A percentile compares a stretch with the other conserved stretches of the same genome.
Evolutionary conservation across 2,113 vertebrate species (phyloP).

Genomic region (Leptobrachium ailaonicum): DNA sequence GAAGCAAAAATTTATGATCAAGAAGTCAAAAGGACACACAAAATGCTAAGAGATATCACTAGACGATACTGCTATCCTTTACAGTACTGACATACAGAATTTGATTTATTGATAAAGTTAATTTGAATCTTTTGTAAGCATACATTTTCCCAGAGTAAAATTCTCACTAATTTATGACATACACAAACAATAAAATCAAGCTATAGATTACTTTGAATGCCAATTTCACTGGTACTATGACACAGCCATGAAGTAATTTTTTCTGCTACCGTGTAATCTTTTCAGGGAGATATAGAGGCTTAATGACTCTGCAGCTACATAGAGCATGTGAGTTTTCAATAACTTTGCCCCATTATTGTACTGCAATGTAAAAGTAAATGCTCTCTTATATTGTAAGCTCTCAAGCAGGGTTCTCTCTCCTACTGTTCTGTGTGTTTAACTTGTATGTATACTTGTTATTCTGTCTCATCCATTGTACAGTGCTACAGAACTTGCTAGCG

Average conservation of each 20-base stretch:
- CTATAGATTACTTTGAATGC: slow-evolving; percentile 16
- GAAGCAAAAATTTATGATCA: slow-evolving; percentile 42
- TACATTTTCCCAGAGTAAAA: slow-evolving; percentile 32
- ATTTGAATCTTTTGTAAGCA: slow-evolving; percentile 35
- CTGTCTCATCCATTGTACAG: too few relatives aligned
- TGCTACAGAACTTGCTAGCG: too few relatives aligned
- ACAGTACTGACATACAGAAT: slow-evolving; percentile 28
- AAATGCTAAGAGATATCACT: slow-evolving; percentile 29
- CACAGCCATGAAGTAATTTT: background rate
- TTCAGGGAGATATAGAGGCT: background rate
- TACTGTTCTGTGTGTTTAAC: too few relatives aligned
- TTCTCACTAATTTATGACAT: slow-evolving; percentile 33
- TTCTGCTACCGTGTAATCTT: background rate
- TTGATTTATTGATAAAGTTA: slow-evolving; percentile 39
- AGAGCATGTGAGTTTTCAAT: too few relatives aligned
- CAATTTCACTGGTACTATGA: background rate
- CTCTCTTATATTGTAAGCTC: too few relatives aligned
- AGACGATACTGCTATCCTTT: slow-evolving; percentile 38
- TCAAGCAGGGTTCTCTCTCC: too few relatives aligned
- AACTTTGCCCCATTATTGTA: too few relatives aligned
- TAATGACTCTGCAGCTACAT: too few relatives aligned
- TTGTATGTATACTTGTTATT: too few relatives aligned
- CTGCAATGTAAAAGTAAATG: too few relatives aligned
- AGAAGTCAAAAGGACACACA: slow-evolving; percentile 33
- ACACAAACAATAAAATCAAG: slow-evolving; percentile 25